Percentiles rank a stretch among this genome's conserved stretches.
Evolutionary conservation across 2,888 invertebrate genomes (phyloP).

Genomic region (Drosophila limbata): DNA sequence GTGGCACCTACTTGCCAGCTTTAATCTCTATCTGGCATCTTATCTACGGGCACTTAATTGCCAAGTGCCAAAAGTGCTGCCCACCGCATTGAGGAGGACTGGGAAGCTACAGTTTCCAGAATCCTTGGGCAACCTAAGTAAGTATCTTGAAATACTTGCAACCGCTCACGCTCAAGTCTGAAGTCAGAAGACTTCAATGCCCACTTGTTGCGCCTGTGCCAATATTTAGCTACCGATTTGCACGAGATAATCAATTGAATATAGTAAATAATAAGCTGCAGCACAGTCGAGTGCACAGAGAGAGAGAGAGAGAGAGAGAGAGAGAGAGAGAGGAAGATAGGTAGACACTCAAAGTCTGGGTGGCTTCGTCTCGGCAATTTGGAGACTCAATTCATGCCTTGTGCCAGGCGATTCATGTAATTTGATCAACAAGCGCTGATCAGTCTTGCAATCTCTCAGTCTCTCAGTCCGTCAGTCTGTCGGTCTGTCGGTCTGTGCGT

Average conservation of each 20-base stretch:
- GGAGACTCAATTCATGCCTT: conserved; percentile 62
- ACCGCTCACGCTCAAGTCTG: conserved; percentile 39
- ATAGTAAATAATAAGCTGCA: conserved; percentile 71
- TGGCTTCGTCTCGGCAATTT: conserved; percentile 66
- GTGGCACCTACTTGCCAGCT: conserved; percentile 59
- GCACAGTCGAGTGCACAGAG: neutral
- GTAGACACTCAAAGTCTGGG: conserved; percentile 52
- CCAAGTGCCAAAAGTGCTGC: conserved; percentile 69
- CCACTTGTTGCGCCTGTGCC: conserved; percentile 75
- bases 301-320: neutral
- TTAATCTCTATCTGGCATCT: conserved; percentile 49
- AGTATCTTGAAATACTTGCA: neutral
- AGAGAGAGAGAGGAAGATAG: neutral
- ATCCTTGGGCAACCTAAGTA: conserved; percentile 7
- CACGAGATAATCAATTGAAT: conserved; percentile 77
- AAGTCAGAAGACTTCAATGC: conserved; percentile 42
- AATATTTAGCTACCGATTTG: conserved; percentile 79
- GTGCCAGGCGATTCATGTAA: conserved; percentile 70
- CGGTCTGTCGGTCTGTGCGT: conserved; percentile 54
- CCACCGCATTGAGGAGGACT: conserved; percentile 33
- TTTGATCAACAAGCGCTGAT: conserved; percentile 62
- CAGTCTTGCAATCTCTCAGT: conserved; percentile 35
- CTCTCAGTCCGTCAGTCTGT: conserved; percentile 22
- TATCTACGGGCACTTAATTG: conserved; percentile 50
- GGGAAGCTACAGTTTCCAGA: neutral